Conservation (phyloP, 2,888 invertebrate species). For the Caenorhabditis panamensis region DNA sequence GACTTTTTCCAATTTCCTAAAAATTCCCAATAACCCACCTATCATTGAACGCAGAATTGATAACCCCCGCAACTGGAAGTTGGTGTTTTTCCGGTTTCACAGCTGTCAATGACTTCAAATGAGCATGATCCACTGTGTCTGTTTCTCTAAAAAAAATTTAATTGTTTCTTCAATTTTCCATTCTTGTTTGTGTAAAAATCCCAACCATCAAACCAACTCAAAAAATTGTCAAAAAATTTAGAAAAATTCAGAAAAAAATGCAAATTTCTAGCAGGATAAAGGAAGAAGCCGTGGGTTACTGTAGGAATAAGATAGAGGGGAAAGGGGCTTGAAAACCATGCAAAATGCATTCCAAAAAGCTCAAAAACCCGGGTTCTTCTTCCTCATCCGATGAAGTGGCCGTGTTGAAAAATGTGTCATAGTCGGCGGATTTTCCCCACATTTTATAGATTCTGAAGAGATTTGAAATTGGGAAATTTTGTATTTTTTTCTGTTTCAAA, state of each 20-base stretch:
- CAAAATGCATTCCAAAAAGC: neutral
- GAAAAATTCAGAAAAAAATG: neutral
- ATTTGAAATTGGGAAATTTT: too few species aligned
- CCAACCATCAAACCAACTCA: conserved; percentile 1
- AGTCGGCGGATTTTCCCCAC: conserved; percentile 52
- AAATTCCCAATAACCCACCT: conserved; percentile 52
- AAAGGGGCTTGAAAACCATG: conserved; percentile 1
- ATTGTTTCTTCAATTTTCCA: neutral
- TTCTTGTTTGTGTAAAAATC: neutral
- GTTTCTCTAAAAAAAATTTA: conserved; percentile 31
- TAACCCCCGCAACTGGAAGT: conserved; percentile 64
- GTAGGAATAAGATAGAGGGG: neutral
- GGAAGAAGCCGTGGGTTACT: neutral
- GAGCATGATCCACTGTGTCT: conserved; percentile 50
- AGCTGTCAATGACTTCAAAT: conserved; percentile 46
- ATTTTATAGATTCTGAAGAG: conserved; percentile 46
- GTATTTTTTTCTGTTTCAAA: neutral
- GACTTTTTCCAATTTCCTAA: too few species aligned
- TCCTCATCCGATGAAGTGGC: conserved; percentile 41
- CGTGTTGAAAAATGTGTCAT: conserved; percentile 58
- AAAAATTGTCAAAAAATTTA: neutral
- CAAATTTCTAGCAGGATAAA: neutral
- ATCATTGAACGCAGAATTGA: conserved; percentile 74
- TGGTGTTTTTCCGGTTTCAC: conserved; percentile 48
- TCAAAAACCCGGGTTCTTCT: conserved; percentile 41